These are phyloP conservation scores for Serrognathus titanus DNA, from an alignment of 2,888 invertebrate genomes.

Conservation along the genomic window DNA sequence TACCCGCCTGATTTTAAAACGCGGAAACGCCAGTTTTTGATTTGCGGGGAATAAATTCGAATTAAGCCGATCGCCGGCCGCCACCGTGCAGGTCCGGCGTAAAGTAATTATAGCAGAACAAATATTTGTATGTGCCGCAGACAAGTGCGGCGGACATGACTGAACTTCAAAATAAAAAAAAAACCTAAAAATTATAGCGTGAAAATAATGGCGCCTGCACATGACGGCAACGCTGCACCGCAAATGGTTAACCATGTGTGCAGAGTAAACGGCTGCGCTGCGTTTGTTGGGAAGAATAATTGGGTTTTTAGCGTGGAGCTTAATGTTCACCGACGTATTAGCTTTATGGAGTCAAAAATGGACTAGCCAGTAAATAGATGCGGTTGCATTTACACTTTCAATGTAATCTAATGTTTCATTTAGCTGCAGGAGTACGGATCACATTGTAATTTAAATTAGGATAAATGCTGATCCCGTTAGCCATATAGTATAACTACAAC, in stretches of 20 bases:
- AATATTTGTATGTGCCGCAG: neutral
- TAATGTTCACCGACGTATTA: neutral
- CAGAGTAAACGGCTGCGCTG: neutral
- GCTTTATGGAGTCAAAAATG: neutral
- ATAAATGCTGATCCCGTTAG: no score
- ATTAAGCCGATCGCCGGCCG: neutral
- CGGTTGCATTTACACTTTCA: no score
- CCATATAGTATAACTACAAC: no score
- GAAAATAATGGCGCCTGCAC: constrained; percentile 1
- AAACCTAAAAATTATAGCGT: no score
- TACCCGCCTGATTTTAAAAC: no score
- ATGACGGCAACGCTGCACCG: neutral
- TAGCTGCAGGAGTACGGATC: no score
- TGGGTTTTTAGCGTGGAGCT: neutral
- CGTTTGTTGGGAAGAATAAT: constrained; percentile 2
- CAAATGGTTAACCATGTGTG: constrained; percentile 2
- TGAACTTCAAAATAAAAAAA: neutral
- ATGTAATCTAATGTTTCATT: no score
- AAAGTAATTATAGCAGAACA: constrained; percentile 1
- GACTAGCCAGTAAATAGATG: no score
- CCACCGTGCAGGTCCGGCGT: neutral
- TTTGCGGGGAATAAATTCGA: neutral
- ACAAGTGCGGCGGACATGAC: neutral
- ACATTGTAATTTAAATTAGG: no score
- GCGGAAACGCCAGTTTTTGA: no score